Base-by-base conservation (phyloP, 2,113 vertebrate genomes). In the Nestor notabilis region DNA sequence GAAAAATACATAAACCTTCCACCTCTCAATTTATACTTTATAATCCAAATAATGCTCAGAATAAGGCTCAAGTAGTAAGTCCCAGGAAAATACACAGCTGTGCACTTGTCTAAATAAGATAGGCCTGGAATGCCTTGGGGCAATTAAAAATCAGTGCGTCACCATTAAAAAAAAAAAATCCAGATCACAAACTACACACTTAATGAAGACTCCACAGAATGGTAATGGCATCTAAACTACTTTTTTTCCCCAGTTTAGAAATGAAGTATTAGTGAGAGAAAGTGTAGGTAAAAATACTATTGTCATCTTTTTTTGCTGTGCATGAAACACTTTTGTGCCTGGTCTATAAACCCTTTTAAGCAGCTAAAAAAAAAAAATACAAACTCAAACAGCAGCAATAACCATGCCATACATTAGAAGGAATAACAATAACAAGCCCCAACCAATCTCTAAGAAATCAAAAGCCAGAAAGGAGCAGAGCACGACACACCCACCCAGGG, bases 1-100 rank as follows among this genome's bases (percentile, higher is more conserved):
- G 88, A 93, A 96, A 97, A 95, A 95, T 47, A 88, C 66, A 94
- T 91, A 79, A 85, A 20, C 35, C 63, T 58, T 65, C 31, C 66
- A 89, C 49, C 14, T 81, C 64, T 92, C 37, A 68, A 95, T 93
- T 93, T 93, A 83, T 75, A 39, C n/a, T 86, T 87, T 74, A 72
- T 79, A 61, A 86, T 81, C 81, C 49, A 94, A 94, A 82, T 83
- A 90, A 74, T 70, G 46, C 61, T 71, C 63, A 74, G 52, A 92
- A 39, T 50, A 82, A n/a, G 18, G 21, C 29, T 93, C 49, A 93
- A 87, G 71, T 27, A 68, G 28, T 87, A 92, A 95, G 82, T 41
- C n/a, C 39, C 37, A 39, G 50, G 60, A 93, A 94, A 94, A 93
- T 60, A 89, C 49, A 65, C 69, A 93, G 65, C 70, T 92, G 76